Evolutionary conservation across 1,140 invertebrate genomes (phyloP).

Genomic region (Ectropis grisescens): DNA sequence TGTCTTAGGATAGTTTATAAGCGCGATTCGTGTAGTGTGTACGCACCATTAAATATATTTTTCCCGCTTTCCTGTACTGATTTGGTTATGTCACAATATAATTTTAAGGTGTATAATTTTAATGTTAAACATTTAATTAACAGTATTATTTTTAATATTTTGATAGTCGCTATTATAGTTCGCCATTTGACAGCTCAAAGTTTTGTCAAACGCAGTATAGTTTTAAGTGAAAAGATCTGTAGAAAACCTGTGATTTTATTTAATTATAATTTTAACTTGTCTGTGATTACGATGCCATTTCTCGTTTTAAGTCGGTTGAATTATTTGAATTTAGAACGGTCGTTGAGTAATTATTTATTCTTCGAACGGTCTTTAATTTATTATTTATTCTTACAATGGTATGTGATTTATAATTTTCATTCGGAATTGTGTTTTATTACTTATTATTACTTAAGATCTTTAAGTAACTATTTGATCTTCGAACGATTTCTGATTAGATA

Average conservation of each 20-base stretch:
- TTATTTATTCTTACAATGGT: too few relatives aligned
- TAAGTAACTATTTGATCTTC: too few relatives aligned
- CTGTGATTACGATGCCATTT: conserved; percentile 64
- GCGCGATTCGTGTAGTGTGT: conserved; percentile 32
- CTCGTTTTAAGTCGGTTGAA: too few relatives aligned
- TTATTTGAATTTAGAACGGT: too few relatives aligned
- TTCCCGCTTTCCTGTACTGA: conserved; percentile 53
- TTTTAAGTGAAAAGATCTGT: conserved; percentile 44
- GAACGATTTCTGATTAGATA: too few relatives aligned
- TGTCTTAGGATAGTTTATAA: conserved; percentile 23
- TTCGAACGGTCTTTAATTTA: too few relatives aligned
- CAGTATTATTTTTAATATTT: conserved; percentile 45
- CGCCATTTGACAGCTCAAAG: conserved; percentile 1
- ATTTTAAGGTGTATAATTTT: conserved; percentile 30
- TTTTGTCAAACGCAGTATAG: conserved; percentile 11
- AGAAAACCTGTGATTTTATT: conserved; percentile 58
- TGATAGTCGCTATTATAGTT: conserved; percentile 6
- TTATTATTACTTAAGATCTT: too few relatives aligned
- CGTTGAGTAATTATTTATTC: too few relatives aligned
- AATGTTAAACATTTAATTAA: conserved; percentile 26
- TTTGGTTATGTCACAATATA: conserved; percentile 31
- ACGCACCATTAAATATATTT: conserved; percentile 12
- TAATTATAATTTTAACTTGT: conserved; percentile 44
- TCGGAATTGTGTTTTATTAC: too few relatives aligned
- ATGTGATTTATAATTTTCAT: too few relatives aligned